phyloP scores from a whole-genome alignment of 2,888 invertebrate species.

The Keiferia lycopersicella region DNA sequence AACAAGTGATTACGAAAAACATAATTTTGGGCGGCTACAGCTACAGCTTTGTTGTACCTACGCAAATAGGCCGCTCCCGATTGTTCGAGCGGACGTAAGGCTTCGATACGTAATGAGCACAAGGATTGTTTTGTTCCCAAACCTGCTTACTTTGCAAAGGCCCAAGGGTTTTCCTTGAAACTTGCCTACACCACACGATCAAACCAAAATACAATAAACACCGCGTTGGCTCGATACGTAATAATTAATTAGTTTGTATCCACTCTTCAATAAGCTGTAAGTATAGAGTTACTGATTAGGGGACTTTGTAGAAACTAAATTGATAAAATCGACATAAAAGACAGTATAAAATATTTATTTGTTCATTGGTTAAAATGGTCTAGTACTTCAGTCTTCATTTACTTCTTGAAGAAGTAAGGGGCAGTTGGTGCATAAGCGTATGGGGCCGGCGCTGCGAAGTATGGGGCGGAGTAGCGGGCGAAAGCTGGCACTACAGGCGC shows the following conservation, averaged over 20 bases:
- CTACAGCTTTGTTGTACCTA: constrained; percentile 29
- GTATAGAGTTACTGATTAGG: not conserved
- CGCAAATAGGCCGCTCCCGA: constrained; percentile 51
- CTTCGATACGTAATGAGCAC: constrained; percentile 50
- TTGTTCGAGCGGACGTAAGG: constrained; percentile 43
- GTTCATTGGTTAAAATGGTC: constrained; percentile 27
- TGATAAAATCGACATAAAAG: not conserved
- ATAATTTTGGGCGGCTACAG: constrained; percentile 12
- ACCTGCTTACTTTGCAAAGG: constrained; percentile 49
- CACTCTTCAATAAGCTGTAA: not conserved
- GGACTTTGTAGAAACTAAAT: not conserved
- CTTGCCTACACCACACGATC: constrained; percentile 35
- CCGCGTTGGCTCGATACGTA: constrained; percentile 30
- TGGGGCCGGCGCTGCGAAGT: constrained; percentile 44
- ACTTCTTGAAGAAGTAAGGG: constrained; percentile 59
- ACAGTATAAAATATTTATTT: constrained; percentile 34
- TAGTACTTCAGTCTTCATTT: constrained; percentile 51
- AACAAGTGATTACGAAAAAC: constrained; percentile 16
- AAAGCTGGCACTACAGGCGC: constrained; percentile 47
- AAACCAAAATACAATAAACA: constrained; percentile 14
- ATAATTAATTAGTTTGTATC: constrained; percentile 11
- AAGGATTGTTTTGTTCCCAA: constrained; percentile 39
- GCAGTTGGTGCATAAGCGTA: constrained; percentile 58
- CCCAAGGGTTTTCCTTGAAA: constrained; percentile 54
- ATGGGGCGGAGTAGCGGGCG: constrained; percentile 36